These are phyloP conservation scores for Pollenia griseotomentosa DNA, from an alignment of 2,888 invertebrate genomes.

Conservation along the genomic window DNA sequence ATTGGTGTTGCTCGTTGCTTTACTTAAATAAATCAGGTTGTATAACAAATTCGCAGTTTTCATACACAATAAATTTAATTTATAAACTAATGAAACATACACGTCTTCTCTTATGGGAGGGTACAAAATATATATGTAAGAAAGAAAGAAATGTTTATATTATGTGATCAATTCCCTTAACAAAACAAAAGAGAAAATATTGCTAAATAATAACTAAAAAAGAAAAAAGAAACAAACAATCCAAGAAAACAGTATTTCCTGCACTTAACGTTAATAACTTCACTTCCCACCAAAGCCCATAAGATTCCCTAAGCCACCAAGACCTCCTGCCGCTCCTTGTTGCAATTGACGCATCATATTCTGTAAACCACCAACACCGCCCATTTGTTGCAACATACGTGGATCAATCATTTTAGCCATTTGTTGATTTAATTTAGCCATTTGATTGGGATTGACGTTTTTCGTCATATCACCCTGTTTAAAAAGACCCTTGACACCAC, in stretches of 20 bases:
- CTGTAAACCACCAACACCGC: slow-evolving; percentile 97
- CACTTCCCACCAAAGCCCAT: slow-evolving; percentile 86
- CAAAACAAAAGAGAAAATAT: slow-evolving; percentile 62
- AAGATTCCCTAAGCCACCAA: slow-evolving; percentile 86
- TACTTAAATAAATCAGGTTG: slow-evolving; percentile 36
- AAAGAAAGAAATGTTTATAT: slow-evolving; percentile 37
- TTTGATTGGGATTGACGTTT: slow-evolving; percentile 99
- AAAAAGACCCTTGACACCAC: slow-evolving; percentile 99
- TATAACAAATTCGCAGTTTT: slow-evolving; percentile 42
- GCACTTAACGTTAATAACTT: slow-evolving; percentile 58
- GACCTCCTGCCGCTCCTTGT: slow-evolving; percentile 87
- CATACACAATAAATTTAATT: slow-evolving; percentile 50
- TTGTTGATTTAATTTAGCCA: slow-evolving; percentile 99
- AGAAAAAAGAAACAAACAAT: slow-evolving; percentile 24
- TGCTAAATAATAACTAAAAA: slow-evolving; percentile 66
- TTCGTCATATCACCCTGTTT: slow-evolving; percentile 99
- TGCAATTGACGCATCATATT: slow-evolving; percentile 96
- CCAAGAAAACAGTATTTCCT: slow-evolving; percentile 41
- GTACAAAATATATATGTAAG: slow-evolving; percentile 37
- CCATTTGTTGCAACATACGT: slow-evolving; percentile 97
- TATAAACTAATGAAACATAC: slow-evolving; percentile 42
- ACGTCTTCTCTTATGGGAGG: slow-evolving; percentile 9
- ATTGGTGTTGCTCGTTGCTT: slow-evolving; percentile 53
- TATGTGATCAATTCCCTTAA: slow-evolving; percentile 48
- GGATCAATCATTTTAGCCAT: slow-evolving; percentile 99